These are phyloP conservation scores for Spisula subtruncata DNA, from an alignment of 2,888 invertebrate species.

Conservation along the genomic window DNA sequence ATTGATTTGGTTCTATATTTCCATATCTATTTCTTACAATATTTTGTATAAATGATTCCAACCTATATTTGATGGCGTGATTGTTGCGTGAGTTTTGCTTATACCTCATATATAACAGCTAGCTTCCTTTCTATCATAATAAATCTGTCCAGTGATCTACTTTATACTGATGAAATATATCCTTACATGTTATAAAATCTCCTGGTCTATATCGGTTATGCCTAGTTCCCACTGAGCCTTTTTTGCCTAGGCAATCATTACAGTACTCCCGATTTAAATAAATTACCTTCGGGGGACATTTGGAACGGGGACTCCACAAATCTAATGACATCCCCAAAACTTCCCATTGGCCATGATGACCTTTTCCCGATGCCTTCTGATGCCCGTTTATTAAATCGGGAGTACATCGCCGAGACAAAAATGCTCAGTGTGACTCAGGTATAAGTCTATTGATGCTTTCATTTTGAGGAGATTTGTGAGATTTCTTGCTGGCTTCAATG, in stretches of 20 bases:
- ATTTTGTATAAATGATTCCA: background rate
- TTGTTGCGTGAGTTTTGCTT: background rate
- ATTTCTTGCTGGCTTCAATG: background rate
- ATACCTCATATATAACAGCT: background rate
- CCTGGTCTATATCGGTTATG: too few relatives aligned
- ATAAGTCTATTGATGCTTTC: background rate
- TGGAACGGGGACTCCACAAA: too few relatives aligned
- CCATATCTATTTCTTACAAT: background rate
- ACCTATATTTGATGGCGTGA: background rate
- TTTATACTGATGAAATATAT: slow-evolving; percentile 2
- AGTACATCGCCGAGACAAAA: too few relatives aligned
- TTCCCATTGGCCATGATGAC: too few relatives aligned
- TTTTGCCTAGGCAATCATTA: too few relatives aligned
- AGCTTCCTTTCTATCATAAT: background rate
- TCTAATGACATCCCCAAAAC: too few relatives aligned
- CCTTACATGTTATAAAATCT: background rate
- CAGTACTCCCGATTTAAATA: too few relatives aligned
- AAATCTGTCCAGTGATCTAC: slow-evolving; percentile 5
- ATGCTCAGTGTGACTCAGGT: too few relatives aligned
- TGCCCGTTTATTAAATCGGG: too few relatives aligned
- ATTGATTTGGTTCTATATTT: background rate
- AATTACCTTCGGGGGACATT: too few relatives aligned
- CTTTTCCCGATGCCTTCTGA: too few relatives aligned
- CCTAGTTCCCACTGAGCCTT: too few relatives aligned
- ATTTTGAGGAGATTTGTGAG: background rate